These are phyloP conservation scores for Drosophila pallidifrons DNA, from an alignment of 1,140 invertebrate genomes.

Conservation along the genomic window DNA sequence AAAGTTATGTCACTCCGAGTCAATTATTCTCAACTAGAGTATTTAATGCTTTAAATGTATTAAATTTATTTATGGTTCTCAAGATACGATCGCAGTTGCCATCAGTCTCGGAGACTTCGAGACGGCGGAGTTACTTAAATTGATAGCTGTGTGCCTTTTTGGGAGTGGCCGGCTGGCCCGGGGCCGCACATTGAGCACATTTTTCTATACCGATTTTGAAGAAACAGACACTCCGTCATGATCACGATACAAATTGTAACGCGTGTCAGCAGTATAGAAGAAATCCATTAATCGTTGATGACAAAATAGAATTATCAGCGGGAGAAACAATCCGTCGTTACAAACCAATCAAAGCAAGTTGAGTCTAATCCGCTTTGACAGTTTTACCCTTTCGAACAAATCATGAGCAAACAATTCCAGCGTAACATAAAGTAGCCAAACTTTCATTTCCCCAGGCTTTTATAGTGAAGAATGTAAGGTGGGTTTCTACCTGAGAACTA, in stretches of 20 bases:
- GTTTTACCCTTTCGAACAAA: constrained; percentile 14
- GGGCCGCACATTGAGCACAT: constrained; percentile 45
- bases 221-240: constrained; percentile 55
- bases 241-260: constrained; percentile 45
- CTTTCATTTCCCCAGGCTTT: neutral
- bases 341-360: constrained; percentile 38
- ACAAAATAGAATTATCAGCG: constrained; percentile 66
- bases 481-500: neutral
- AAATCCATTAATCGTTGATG: constrained; percentile 75
- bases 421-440: constrained; percentile 23
- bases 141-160: constrained; percentile 34
- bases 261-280: constrained; percentile 62
- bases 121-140: constrained; percentile 23
- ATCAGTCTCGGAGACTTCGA: constrained; percentile 21
- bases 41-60: constrained; percentile 27
- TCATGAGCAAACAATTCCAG: constrained; percentile 6
- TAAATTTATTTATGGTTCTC: constrained; percentile 44
- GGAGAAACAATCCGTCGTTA: constrained; percentile 12
- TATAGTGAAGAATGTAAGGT: neutral
- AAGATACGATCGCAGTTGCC: constrained; percentile 38
- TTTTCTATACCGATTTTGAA: constrained; percentile 37
- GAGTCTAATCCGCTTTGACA: constrained; percentile 48
- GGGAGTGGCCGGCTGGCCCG: constrained; percentile 42
- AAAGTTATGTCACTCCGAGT: constrained; percentile 23
- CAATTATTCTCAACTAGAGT: constrained; percentile 8